Evolutionary conservation across 2,113 vertebrate genomes (phyloP), one percentile per base, ranked within the genome.

Genomic region (Cebus imitator): DNA sequence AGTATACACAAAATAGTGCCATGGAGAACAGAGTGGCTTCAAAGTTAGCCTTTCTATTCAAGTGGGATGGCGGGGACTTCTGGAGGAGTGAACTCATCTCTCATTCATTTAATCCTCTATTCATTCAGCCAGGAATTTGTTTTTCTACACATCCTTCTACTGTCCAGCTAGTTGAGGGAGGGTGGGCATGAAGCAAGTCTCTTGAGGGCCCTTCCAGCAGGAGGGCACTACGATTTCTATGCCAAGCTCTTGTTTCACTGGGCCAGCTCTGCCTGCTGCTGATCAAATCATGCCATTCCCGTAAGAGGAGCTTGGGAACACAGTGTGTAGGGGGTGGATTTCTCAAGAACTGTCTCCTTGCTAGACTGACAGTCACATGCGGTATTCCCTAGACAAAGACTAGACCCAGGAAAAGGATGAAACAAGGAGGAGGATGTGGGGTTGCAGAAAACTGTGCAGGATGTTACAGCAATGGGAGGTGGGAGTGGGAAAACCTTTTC

Each of bases 11-110:
- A 90, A 95, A 96, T 83, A 32, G 6, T 96, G 96, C 87, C 87
- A 75, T 21, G 72, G 96, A 96, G 95, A 95, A 94, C 90, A 98
- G 95, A 95, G 95, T 85, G 81, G 80, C 96, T 98, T 97, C 92
- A 97, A 97, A 98, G 95, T 96, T 94, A 97, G 96, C 80, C 87
- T 96, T 98, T 96, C 92, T 96, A 91, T 95, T 95, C 97, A 94
- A 96, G 95, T 90, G 94, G 95, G 90, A 93, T 95, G 95, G 92
- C 61, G 4, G 95, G 83, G 96, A 79, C 94, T 96, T 91, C 87
- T 88, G 76, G 95, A 91, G 81, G 76, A 90, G 85, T 88, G 94
- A 98, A 97, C 87, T 96, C 97, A 91, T 97, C 91, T 85, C 95
- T 97, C 97, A 94, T 95, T 97, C 96, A 97, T 97, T 95, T 95